phyloP scores from a whole-genome alignment of 2,113 vertebrate species.

The Grammomys surdaster region DNA sequence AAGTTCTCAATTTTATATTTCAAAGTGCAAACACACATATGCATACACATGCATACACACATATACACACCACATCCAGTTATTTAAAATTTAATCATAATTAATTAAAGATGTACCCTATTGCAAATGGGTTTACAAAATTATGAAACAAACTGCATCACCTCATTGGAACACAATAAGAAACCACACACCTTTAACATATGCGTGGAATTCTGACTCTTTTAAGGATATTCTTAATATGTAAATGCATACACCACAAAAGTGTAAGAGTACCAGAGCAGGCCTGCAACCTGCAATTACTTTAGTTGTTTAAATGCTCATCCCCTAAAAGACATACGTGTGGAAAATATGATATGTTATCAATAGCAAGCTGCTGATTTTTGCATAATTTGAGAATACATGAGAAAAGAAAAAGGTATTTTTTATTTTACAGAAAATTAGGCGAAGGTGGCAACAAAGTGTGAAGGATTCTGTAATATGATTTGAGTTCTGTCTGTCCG shows the following conservation, averaged over 20 bases:
- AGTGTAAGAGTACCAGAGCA: slow-evolving; percentile 63
- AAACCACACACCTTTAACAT: slow-evolving; percentile 33
- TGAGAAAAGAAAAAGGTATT: slow-evolving; percentile 83
- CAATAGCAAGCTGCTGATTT: slow-evolving; percentile 82
- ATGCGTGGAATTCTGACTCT: slow-evolving; percentile 66
- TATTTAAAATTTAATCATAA: neutral
- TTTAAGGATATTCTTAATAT: slow-evolving; percentile 11
- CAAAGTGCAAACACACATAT: neutral
- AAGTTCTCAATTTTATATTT: neutral
- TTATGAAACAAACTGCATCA: slow-evolving; percentile 32
- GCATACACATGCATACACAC: neutral
- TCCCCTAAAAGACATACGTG: slow-evolving; percentile 60
- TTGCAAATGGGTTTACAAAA: slow-evolving; percentile 50
- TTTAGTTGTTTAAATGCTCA: slow-evolving; percentile 77
- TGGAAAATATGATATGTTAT: slow-evolving; percentile 73
- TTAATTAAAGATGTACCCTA: neutral
- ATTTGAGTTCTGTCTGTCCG: slow-evolving; percentile 84
- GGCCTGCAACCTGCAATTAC: slow-evolving; percentile 80
- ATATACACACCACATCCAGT: neutral
- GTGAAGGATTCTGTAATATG: slow-evolving; percentile 83
- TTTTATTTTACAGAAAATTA: slow-evolving; percentile 84
- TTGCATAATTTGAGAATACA: slow-evolving; percentile 84
- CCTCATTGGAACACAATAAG: slow-evolving; percentile 55
- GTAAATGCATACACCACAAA: slow-evolving; percentile 62
- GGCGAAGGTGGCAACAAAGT: slow-evolving; percentile 82